phyloP scores from a whole-genome alignment of 2,797 vertebrate species.

The Staurois parvus region DNA sequence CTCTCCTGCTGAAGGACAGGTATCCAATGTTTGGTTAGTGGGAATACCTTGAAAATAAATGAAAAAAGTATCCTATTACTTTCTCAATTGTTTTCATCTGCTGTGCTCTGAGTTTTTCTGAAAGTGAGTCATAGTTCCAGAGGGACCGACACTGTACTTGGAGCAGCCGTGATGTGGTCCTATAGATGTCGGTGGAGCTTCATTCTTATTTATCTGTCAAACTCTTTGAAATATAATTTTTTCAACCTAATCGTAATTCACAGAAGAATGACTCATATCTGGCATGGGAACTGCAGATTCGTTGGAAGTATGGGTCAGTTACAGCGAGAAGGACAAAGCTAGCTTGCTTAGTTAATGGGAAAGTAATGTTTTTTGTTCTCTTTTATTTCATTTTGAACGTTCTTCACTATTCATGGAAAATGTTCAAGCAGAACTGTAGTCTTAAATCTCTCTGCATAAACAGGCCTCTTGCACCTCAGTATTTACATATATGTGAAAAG shows the following conservation, averaged over 20 bases:
- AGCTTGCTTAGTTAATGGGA: too few species aligned
- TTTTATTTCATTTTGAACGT: too few species aligned
- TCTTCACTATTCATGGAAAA: too few species aligned
- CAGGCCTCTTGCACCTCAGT: too few species aligned
- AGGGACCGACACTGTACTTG: not conserved
- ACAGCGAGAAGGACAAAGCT: not conserved
- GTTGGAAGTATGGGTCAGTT: not conserved
- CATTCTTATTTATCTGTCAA: not conserved
- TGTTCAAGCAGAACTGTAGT: too few species aligned
- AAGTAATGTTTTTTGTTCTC: too few species aligned
- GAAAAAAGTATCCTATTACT: too few species aligned
- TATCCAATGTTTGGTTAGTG: not conserved
- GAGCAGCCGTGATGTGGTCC: conserved; percentile 8
- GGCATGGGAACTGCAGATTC: not conserved
- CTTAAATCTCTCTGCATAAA: too few species aligned
- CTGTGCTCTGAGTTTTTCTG: not conserved
- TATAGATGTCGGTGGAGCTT: not conserved
- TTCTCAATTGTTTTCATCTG: not conserved
- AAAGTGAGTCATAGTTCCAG: conserved; percentile 2
- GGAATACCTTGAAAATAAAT: not conserved
- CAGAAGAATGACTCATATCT: conserved; percentile 1
- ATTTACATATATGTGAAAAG: too few species aligned
- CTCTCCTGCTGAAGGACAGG: conserved; percentile 3
- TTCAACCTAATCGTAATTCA: not conserved
- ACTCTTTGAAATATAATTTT: not conserved